Evolutionary conservation across 2,797 vertebrate genomes (phyloP).

Genomic region (Ptychadena robeensis): DNA sequence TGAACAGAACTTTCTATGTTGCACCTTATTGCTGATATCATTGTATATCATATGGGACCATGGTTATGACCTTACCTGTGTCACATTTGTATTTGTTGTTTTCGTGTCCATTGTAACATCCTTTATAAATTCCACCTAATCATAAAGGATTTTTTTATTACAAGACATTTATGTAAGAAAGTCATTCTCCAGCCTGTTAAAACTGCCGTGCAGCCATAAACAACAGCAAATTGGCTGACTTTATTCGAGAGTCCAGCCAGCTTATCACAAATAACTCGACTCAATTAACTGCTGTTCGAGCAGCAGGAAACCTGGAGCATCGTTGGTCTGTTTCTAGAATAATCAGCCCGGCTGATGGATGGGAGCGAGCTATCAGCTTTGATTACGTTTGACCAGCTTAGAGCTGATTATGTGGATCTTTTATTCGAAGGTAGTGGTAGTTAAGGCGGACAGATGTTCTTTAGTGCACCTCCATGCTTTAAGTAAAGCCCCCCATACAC

Average conservation of each 20-base stretch:
- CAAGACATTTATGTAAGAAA: not conserved
- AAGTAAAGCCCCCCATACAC: too few relatives aligned
- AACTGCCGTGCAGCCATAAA: not conserved
- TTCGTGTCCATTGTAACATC: not conserved
- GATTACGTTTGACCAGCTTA: conserved; percentile 48
- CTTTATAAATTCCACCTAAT: not conserved
- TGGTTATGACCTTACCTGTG: not conserved
- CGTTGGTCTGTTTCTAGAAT: conserved; percentile 40
- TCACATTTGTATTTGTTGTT: not conserved
- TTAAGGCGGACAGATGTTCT: conserved; percentile 15
- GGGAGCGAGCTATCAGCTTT: conserved; percentile 42
- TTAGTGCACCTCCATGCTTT: conserved; percentile 4
- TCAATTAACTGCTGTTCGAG: conserved; percentile 17
- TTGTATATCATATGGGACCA: not conserved
- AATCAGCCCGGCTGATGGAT: conserved; percentile 45
- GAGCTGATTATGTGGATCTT: conserved; percentile 20
- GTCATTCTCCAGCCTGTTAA: conserved; percentile 1
- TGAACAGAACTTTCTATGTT: too few relatives aligned
- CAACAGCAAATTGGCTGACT: conserved; percentile 11
- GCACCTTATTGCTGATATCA: too few relatives aligned
- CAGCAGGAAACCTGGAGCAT: conserved; percentile 30
- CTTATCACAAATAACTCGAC: conserved; percentile 43
- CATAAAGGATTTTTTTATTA: not conserved
- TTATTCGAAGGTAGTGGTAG: not conserved
- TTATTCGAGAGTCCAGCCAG: conserved; percentile 34